Evolutionary conservation across 2,888 invertebrate species (phyloP).

Genomic region (Clunio marinus): DNA sequence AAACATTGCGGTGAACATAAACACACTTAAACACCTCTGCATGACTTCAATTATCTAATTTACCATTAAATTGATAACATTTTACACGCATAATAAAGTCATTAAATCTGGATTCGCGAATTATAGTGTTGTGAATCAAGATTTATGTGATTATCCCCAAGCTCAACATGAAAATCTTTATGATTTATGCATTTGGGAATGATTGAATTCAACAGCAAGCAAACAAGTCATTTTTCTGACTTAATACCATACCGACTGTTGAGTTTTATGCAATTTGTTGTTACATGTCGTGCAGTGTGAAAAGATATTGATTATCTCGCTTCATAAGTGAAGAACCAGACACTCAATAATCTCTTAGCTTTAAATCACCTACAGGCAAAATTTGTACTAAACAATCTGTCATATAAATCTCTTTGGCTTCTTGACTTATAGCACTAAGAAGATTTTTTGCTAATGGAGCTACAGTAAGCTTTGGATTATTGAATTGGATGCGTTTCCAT

Average conservation of each 20-base stretch:
- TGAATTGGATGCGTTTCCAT: no score
- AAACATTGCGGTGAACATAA: not conserved
- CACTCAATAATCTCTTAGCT: no score
- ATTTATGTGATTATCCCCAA: not conserved
- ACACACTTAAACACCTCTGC: not conserved
- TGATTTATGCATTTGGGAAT: not conserved
- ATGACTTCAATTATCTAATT: not conserved
- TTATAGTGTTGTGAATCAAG: not conserved
- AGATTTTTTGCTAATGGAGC: no score
- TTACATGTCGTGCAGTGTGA: no score
- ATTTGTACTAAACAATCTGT: no score
- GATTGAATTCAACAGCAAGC: not conserved
- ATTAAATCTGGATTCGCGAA: not conserved
- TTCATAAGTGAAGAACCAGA: no score
- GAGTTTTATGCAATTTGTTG: not conserved
- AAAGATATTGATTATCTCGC: no score
- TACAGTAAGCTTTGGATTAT: no score
- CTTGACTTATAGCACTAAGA: no score
- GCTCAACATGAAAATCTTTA: not conserved
- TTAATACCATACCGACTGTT: not conserved
- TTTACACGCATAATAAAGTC: not conserved
- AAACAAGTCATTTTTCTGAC: not conserved
- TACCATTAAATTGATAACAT: not conserved
- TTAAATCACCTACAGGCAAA: no score
- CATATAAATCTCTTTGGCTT: no score